Evolutionary conservation across 1,140 invertebrate genomes (phyloP).

Genomic region (Drosophila lacteicornis): DNA sequence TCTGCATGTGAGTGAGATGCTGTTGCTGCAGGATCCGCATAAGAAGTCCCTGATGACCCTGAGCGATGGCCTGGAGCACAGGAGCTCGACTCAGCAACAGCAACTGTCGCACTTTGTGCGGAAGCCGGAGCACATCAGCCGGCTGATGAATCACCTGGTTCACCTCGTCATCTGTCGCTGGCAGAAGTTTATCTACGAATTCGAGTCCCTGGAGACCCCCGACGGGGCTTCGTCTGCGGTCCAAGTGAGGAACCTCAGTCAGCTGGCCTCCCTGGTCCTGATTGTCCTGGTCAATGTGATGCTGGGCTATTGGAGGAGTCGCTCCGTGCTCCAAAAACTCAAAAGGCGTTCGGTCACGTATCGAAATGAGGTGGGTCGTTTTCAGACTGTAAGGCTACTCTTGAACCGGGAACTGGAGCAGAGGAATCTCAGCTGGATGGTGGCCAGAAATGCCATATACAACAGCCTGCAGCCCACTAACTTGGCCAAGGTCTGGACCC

Average conservation of each 20-base stretch:
- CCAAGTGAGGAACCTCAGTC: constrained; percentile 59
- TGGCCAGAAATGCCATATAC: constrained; percentile 72
- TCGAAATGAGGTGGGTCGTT: constrained; percentile 43
- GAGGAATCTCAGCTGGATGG: constrained; percentile 65
- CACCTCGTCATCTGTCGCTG: constrained; percentile 90
- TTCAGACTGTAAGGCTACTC: constrained; percentile 72
- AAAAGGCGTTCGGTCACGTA: constrained; percentile 47
- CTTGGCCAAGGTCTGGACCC: constrained; percentile 67
- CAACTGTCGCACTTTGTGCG: constrained; percentile 84
- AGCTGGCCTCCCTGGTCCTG: constrained; percentile 67
- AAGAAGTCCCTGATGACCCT: constrained; percentile 34
- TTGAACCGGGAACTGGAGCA: constrained; percentile 84
- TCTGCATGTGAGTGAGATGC: constrained; percentile 90
- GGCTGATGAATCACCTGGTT: constrained; percentile 88
- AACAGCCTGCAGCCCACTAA: constrained; percentile 85
- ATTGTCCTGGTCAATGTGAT: constrained; percentile 77
- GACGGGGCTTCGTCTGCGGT: constrained; percentile 52
- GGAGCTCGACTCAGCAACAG: constrained; percentile 9
- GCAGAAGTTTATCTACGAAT: constrained; percentile 92
- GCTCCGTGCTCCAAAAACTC: constrained; percentile 43
- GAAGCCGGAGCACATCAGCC: constrained; percentile 88
- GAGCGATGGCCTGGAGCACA: constrained; percentile 34
- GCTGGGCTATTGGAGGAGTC: constrained; percentile 63
- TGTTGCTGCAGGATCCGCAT: constrained; percentile 86
- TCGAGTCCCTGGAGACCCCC: constrained; percentile 90